These are phyloP conservation scores for Drosophila setosimentum DNA, from an alignment of 2,888 invertebrate genomes.

Conservation along the genomic window DNA sequence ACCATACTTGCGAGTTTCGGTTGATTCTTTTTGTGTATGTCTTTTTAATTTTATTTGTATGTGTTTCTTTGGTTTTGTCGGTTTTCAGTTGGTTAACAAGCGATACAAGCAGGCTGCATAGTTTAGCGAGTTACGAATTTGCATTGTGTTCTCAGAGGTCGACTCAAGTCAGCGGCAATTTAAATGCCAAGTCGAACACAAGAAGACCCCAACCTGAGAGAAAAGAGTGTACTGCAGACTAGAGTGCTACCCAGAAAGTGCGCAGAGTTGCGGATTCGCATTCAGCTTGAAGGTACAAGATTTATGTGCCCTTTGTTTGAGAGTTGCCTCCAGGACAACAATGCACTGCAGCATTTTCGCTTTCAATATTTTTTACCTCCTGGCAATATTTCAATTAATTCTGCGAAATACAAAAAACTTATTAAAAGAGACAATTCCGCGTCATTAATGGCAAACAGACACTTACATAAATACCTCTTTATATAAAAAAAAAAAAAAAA, in stretches of 20 bases:
- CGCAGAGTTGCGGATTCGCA: conserved; percentile 17
- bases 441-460: conserved; percentile 48
- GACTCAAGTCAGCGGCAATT: conserved; percentile 68
- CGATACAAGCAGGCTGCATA: conserved; percentile 76
- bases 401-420: conserved; percentile 42
- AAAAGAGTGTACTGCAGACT: background rate
- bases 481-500: background rate
- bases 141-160: conserved; percentile 62
- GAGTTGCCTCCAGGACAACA: conserved; percentile 50
- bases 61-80: conserved; percentile 30
- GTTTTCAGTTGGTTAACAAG: conserved; percentile 71
- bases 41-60: conserved; percentile 15
- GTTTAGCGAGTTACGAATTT: conserved; percentile 68
- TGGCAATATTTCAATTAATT: conserved; percentile 74
- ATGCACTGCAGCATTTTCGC: conserved; percentile 72
- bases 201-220: conserved; percentile 28
- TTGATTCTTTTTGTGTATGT: conserved; percentile 32
- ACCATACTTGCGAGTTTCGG: conserved; percentile 44
- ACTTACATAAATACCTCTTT: conserved; percentile 1
- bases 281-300: conserved; percentile 46
- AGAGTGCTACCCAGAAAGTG: conserved; percentile 10
- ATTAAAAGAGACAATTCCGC: conserved; percentile 53
- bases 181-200: conserved; percentile 71
- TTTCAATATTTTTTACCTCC: conserved; percentile 61
- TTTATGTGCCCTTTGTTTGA: conserved; percentile 71